Evolutionary conservation across 2,888 invertebrate genomes (phyloP), one percentile per base, ranked within the genome.

Genomic region (Drymonia ruficornis): DNA sequence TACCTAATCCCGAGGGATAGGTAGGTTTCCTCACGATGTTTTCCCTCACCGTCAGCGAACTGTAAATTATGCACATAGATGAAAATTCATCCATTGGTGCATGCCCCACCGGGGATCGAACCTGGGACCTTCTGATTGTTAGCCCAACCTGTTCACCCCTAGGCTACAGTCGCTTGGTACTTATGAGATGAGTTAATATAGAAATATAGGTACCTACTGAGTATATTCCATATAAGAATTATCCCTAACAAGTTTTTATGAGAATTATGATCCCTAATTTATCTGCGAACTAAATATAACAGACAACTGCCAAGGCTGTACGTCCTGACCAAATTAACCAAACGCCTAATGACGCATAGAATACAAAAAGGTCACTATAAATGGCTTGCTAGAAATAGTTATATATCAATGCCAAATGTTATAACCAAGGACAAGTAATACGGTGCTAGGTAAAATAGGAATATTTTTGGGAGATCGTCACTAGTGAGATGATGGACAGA

Each of bases 321-420:
- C 13, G n/a, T 36, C 34, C 13, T 36, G 13, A 36, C 12, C 19
- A 43, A 43, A 43, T 43, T 43, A 43, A 16, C 13, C 2, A 19
- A 43, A 12, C 3, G 13, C 19, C 43, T 43, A 43, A 43, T 19
- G 43, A 43, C 43, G 43, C 43, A 23, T 23, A 43, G 23, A 19
- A 19, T 7, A 19, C 43, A 43, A 43, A 43, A 19, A 19, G 8
- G 19, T 13, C 23, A 16, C 9, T 23, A 43, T 43, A 23, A 19
- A 43, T 43, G 12, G 19, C 13, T 43, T 43, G 43, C 43, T 43
- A 43, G 43, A 19, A 23, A 19, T 43, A 43, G 43, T 43, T 43
- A 7, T 16, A 16, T 40, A 40, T 40, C 19, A 18, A 13, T 43
- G 19, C 40, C 40, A 16, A 40, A 43, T 43, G 13, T 43, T 19